A percentile compares a stretch with the other conserved stretches of the same genome.
Evolutionary conservation across 2,888 invertebrate genomes (phyloP).

Genomic region (Drosophila merina): DNA sequence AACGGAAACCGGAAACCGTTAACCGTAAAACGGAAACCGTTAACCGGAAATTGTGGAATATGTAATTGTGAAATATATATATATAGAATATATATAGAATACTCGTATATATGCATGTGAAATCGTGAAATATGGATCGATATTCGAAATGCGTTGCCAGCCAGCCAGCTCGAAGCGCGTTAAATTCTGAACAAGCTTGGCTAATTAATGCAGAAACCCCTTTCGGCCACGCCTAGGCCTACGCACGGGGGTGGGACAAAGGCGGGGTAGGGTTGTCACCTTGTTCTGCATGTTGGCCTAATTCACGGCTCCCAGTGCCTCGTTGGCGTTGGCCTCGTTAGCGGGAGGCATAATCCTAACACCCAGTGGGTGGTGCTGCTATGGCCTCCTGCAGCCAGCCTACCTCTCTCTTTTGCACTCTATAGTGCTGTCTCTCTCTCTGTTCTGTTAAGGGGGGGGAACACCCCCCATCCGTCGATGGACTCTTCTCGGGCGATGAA

Average conservation of each 20-base stretch:
- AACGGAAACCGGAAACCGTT: neutral
- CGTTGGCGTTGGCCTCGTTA: slow-evolving; percentile 64
- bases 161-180: neutral
- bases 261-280: slow-evolving; percentile 12
- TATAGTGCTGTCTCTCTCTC: neutral
- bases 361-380: slow-evolving; percentile 26
- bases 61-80: neutral
- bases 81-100: no score
- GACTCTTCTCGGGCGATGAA: slow-evolving; percentile 27
- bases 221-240: neutral
- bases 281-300: slow-evolving; percentile 56
- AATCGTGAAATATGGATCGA: neutral
- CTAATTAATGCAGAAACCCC: slow-evolving; percentile 7
- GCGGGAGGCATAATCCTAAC: slow-evolving; percentile 63
- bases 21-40: neutral
- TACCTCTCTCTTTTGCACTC: neutral
- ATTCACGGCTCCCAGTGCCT: slow-evolving; percentile 50
- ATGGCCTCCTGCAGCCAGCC: slow-evolving; percentile 16
- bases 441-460: no score
- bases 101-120: no score
- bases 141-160: neutral
- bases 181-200: slow-evolving; percentile 1
- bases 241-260: neutral
- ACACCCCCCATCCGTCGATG: neutral
- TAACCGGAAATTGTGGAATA: slow-evolving; percentile 6